Percentiles rank a stretch among this genome's conserved stretches.
phyloP scores from a whole-genome alignment of 2,113 vertebrate species.

The Eulemur macaco region DNA sequence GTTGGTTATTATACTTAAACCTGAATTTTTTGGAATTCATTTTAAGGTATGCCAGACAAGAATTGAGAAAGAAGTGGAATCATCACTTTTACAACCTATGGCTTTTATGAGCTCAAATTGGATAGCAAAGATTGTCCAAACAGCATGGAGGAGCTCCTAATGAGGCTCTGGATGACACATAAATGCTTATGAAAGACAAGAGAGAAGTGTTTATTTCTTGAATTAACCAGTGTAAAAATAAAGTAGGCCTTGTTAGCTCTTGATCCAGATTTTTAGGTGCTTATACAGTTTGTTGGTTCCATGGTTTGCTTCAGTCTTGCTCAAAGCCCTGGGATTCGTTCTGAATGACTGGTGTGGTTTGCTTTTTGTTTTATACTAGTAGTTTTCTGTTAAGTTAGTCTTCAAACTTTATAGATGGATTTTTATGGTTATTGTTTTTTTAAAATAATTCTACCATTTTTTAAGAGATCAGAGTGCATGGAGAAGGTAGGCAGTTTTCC shows the following conservation, averaged over 20 bases:
- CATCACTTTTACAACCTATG: neutral
- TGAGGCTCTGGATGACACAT: neutral
- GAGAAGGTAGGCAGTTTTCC: neutral
- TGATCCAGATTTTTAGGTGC: neutral
- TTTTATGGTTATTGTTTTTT: neutral
- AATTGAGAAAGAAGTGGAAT: neutral
- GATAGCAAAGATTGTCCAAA: neutral
- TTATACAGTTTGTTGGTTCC: neutral
- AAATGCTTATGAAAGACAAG: neutral
- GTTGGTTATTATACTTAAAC: neutral
- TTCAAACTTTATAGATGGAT: neutral
- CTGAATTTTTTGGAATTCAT: neutral
- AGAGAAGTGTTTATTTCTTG: neutral
- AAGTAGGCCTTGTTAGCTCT: neutral
- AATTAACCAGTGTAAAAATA: neutral
- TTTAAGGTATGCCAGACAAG: neutral
- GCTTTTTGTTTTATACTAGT: neutral
- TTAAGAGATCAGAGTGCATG: neutral
- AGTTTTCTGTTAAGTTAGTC: neutral
- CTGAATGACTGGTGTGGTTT: neutral
- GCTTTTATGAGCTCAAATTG: neutral
- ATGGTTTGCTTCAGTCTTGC: neutral
- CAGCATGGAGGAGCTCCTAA: neutral
- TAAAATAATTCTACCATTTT: neutral
- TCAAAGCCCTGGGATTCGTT: neutral